These are phyloP conservation scores for Cenopis cana DNA, from an alignment of 2,888 invertebrate genomes.

Conservation along the genomic window DNA sequence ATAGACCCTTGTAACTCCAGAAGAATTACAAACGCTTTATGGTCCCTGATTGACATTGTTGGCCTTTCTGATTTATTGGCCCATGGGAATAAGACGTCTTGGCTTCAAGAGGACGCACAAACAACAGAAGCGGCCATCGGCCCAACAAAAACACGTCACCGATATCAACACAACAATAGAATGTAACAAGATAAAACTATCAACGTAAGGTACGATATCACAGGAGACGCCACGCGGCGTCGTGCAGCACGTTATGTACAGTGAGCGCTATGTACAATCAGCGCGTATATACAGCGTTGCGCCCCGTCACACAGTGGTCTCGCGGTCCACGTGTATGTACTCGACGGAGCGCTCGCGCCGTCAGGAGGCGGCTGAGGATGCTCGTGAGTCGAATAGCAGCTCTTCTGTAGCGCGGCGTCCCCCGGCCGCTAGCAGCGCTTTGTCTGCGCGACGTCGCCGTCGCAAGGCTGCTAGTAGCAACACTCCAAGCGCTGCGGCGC, in stretches of 20 bases:
- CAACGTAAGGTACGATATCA: slow-evolving; percentile 46
- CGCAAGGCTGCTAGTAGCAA: slow-evolving; percentile 78
- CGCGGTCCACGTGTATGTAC: slow-evolving; percentile 96
- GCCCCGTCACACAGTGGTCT: slow-evolving; percentile 93
- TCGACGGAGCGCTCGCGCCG: slow-evolving; percentile 95
- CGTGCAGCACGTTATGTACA: slow-evolving; percentile 44
- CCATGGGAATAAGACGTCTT: not conserved
- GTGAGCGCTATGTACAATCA: slow-evolving; percentile 36
- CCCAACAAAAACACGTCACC: slow-evolving; percentile 39
- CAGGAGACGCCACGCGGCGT: slow-evolving; percentile 43
- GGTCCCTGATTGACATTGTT: not conserved
- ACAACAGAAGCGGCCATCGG: slow-evolving; percentile 22
- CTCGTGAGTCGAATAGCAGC: slow-evolving; percentile 86
- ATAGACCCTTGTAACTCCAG: too few relatives aligned
- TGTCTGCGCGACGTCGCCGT: slow-evolving; percentile 83
- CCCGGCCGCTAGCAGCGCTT: slow-evolving; percentile 85
- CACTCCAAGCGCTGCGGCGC: slow-evolving; percentile 84
- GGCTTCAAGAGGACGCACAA: slow-evolving; percentile 14
- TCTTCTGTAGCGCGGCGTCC: slow-evolving; percentile 89
- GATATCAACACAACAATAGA: slow-evolving; percentile 46
- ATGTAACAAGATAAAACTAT: slow-evolving; percentile 46
- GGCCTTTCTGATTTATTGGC: not conserved
- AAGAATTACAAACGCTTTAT: too few relatives aligned
- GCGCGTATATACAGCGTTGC: slow-evolving; percentile 49
- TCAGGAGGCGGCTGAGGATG: slow-evolving; percentile 89